phyloP scores from a whole-genome alignment of 1,140 invertebrate genomes.

The Bombus huntii region DNA sequence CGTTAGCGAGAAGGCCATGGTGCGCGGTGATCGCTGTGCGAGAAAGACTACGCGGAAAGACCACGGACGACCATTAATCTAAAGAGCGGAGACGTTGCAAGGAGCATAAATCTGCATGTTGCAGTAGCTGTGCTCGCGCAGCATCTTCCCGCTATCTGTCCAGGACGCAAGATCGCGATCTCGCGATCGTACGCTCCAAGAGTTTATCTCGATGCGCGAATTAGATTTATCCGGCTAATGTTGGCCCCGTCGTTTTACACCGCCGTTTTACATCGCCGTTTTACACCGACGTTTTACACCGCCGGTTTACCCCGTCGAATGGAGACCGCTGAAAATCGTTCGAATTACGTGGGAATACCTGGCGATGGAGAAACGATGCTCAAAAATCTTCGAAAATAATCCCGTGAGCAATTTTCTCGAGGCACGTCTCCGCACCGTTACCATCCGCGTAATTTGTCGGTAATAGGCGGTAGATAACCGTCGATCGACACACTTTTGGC shows the following conservation, averaged over 20 bases:
- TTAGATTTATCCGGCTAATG: neutral
- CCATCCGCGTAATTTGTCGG: neutral
- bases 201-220: slow-evolving; percentile 63
- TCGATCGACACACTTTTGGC: slow-evolving; percentile 43
- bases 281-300: too few species aligned
- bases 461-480: slow-evolving; percentile 21
- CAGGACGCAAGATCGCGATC: slow-evolving; percentile 55
- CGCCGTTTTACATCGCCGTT: too few species aligned
- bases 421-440: slow-evolving; percentile 10
- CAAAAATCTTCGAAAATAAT: slow-evolving; percentile 17
- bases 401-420: slow-evolving; percentile 9
- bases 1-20: neutral
- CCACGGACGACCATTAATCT: slow-evolving; percentile 64
- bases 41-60: neutral
- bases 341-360: neutral
- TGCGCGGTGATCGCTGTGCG: neutral
- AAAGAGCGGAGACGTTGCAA: slow-evolving; percentile 58
- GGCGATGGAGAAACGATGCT: neutral
- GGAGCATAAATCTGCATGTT: slow-evolving; percentile 72
- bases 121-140: slow-evolving; percentile 56
- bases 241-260: neutral
- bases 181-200: slow-evolving; percentile 57
- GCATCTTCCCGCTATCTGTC: slow-evolving; percentile 3
- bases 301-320: too few species aligned
- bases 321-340: neutral